These are phyloP conservation scores for Bujurquina vittata DNA, from an alignment of 2,113 vertebrate genomes.

Conservation along the genomic window DNA sequence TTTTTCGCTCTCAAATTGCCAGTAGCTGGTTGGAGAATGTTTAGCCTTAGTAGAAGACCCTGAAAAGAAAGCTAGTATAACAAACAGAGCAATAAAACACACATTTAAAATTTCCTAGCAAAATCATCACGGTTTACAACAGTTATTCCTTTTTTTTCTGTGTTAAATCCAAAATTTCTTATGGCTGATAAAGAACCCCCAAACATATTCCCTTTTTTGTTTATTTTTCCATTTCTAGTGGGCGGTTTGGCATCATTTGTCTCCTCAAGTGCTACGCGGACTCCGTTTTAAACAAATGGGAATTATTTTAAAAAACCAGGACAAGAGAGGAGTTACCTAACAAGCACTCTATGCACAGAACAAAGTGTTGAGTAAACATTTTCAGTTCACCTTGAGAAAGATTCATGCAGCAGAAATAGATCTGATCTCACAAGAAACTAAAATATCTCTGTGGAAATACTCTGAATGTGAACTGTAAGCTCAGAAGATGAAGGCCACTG, in stretches of 20 bases:
- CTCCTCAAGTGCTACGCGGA: not conserved
- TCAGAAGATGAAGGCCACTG: not conserved
- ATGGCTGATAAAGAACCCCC: not conserved
- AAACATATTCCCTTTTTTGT: no score
- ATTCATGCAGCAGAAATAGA: conserved; percentile 19
- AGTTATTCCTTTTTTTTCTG: no score
- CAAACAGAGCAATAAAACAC: accelerated
- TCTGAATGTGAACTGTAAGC: conserved; percentile 2
- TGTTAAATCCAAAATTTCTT: not conserved
- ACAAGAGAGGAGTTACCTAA: not conserved
- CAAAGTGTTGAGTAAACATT: not conserved
- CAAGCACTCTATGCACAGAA: not conserved
- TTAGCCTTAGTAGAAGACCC: not conserved
- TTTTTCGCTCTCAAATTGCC: no score
- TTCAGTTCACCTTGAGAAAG: conserved; percentile 2
- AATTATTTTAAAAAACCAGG: not conserved
- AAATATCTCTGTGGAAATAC: conserved; percentile 18
- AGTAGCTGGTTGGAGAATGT: accelerated
- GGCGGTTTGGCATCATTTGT: not conserved
- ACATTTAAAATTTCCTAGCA: not conserved
- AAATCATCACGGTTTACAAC: not conserved
- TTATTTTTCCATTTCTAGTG: not conserved
- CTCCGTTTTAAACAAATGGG: not conserved
- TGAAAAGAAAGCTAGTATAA: accelerated
- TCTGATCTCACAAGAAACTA: not conserved